Conservation (phyloP, 2,888 invertebrate species). For the Tenthredo distinguenda region DNA sequence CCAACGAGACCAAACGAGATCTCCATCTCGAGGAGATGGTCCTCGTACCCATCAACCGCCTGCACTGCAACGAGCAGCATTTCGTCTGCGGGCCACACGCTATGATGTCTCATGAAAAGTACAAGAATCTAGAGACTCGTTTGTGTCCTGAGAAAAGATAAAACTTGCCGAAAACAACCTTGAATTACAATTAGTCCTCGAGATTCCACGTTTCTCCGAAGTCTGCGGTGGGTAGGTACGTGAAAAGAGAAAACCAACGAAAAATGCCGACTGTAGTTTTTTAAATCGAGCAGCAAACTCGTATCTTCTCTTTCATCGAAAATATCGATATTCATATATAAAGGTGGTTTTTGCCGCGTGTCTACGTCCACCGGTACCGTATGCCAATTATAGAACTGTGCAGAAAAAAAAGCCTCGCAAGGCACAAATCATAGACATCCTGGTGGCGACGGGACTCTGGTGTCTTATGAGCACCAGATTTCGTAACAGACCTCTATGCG, state of each 20-base stretch:
- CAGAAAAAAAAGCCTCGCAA: neutral
- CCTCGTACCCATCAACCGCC: neutral
- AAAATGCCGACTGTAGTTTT: neutral
- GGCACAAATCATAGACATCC: neutral
- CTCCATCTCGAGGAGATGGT: constrained; percentile 19
- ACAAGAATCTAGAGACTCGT: neutral
- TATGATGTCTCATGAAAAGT: constrained; percentile 22
- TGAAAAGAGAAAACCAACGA: neutral
- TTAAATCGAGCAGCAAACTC: neutral
- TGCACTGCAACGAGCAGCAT: neutral
- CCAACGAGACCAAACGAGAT: constrained; percentile 21
- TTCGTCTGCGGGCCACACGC: constrained; percentile 5
- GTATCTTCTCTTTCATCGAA: neutral
- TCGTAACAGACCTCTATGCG: constrained; percentile 40
- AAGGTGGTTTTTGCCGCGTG: constrained; percentile 2
- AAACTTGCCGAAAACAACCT: constrained; percentile 32
- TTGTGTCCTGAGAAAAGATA: constrained; percentile 2
- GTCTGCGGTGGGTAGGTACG: neutral
- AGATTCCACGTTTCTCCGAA: neutral
- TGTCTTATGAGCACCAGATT: constrained; percentile 23
- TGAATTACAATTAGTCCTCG: constrained; percentile 34
- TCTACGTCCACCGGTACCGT: constrained; percentile 5
- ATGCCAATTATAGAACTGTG: constrained; percentile 13
- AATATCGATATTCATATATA: neutral
- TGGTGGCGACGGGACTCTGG: constrained; percentile 32